phyloP scores from a whole-genome alignment of 2,888 invertebrate genomes.

The Apeira syringaria region DNA sequence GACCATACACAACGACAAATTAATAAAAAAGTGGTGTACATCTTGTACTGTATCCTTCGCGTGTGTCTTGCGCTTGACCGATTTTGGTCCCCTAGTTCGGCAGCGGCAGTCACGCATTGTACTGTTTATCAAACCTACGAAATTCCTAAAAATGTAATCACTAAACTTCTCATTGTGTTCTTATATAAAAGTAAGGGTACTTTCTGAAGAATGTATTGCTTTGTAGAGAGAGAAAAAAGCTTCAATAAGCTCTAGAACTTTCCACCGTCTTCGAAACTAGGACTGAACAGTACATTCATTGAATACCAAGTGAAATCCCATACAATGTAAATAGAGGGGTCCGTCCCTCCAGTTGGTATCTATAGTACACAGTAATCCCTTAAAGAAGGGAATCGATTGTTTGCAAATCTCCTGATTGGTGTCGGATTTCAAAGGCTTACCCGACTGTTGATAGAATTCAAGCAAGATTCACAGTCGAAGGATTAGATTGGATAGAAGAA shows the following conservation, averaged over 20 bases:
- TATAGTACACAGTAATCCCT: constrained; percentile 1
- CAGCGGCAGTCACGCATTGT: too few relatives aligned
- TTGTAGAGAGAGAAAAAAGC: background rate
- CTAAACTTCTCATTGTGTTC: too few relatives aligned
- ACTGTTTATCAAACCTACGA: too few relatives aligned
- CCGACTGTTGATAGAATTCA: background rate
- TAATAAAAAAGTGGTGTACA: too few relatives aligned
- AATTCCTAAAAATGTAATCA: too few relatives aligned
- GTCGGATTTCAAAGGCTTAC: constrained; percentile 11
- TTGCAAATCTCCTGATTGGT: constrained; percentile 13
- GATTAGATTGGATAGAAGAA: background rate
- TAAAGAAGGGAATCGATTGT: constrained; percentile 6
- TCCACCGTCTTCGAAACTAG: background rate
- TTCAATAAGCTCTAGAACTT: background rate
- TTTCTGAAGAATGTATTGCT: background rate
- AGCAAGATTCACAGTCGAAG: background rate
- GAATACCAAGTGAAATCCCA: constrained; percentile 3
- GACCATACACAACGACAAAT: too few relatives aligned
- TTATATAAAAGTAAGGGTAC: too few relatives aligned
- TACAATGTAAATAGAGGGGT: constrained; percentile 5
- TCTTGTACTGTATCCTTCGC: too few relatives aligned
- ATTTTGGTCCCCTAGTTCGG: too few relatives aligned
- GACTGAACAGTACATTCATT: background rate
- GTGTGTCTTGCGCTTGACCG: too few relatives aligned
- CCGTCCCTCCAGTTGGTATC: background rate